phyloP scores from a whole-genome alignment of 2,113 vertebrate genomes.

The Pterocles burchelli region DNA sequence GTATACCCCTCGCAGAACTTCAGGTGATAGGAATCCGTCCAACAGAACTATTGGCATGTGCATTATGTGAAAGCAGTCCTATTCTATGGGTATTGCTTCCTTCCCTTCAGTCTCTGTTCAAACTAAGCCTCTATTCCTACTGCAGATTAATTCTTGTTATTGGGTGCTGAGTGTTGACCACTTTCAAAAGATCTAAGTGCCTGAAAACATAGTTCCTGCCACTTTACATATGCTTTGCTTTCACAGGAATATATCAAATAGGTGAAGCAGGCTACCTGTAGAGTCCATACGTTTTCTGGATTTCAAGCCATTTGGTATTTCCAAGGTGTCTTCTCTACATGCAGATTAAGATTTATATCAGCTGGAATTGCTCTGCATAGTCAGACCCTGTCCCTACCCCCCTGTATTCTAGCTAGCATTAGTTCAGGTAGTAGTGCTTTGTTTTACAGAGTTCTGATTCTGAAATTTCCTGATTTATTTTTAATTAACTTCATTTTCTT shows the following conservation, averaged over 20 bases:
- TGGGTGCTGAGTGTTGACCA: background rate
- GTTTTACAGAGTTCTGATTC: background rate
- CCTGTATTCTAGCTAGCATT: background rate
- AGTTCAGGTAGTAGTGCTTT: background rate
- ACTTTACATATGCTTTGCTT: background rate
- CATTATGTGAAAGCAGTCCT: background rate
- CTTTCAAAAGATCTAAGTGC: background rate
- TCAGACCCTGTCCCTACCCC: rapidly evolving
- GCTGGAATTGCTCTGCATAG: background rate
- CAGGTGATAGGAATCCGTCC: background rate
- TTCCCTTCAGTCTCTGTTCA: background rate
- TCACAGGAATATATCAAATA: background rate
- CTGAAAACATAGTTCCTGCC: background rate
- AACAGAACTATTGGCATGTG: background rate
- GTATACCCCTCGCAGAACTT: background rate
- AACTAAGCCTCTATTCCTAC: background rate
- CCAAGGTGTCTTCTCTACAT: background rate
- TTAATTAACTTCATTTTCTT: background rate
- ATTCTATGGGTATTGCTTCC: background rate
- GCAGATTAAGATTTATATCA: background rate
- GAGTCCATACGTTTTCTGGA: background rate
- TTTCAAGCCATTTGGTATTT: background rate
- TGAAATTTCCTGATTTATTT: background rate
- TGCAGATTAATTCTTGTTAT: background rate
- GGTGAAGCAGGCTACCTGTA: background rate